Percentiles rank a stretch among this genome's conserved stretches.
These are phyloP conservation scores for Tetramorium bicarinatum DNA, from an alignment of 2,888 invertebrate species.

Conservation along the genomic window DNA sequence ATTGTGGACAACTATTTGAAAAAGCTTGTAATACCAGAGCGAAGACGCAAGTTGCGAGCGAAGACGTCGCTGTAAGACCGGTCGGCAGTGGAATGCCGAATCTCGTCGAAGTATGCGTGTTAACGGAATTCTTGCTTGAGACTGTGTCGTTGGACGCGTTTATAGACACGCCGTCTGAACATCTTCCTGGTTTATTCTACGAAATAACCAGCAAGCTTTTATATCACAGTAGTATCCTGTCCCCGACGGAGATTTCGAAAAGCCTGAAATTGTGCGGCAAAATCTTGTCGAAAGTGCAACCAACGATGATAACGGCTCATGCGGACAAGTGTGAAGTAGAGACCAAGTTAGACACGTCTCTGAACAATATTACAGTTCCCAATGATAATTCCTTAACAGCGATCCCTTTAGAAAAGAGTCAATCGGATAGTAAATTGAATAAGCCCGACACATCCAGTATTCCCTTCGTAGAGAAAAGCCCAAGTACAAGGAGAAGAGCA, in stretches of 20 bases:
- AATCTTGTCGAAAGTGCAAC: slow-evolving; percentile 92
- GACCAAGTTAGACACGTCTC: slow-evolving; percentile 61
- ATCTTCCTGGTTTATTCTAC: slow-evolving; percentile 92
- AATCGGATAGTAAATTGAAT: slow-evolving; percentile 90
- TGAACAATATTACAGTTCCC: slow-evolving; percentile 49
- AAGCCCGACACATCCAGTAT: slow-evolving; percentile 81
- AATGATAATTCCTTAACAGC: slow-evolving; percentile 77
- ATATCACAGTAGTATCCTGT: slow-evolving; percentile 87
- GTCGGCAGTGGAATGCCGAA: slow-evolving; percentile 90
- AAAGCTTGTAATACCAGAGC: slow-evolving; percentile 87
- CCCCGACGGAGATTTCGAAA: slow-evolving; percentile 89
- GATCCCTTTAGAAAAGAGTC: slow-evolving; percentile 89
- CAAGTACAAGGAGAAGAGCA: slow-evolving; percentile 83
- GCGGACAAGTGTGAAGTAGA: slow-evolving; percentile 76
- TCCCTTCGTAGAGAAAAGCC: slow-evolving; percentile 80
- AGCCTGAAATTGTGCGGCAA: slow-evolving; percentile 91
- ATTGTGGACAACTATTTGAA: slow-evolving; percentile 90
- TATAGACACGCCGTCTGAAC: slow-evolving; percentile 92
- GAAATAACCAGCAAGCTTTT: slow-evolving; percentile 89
- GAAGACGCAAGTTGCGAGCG: slow-evolving; percentile 73
- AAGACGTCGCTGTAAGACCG: slow-evolving; percentile 84
- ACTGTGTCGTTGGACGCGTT: slow-evolving; percentile 92
- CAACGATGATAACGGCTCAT: slow-evolving; percentile 87
- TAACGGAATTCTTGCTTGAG: slow-evolving; percentile 92
- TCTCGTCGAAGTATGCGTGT: slow-evolving; percentile 90